Evolutionary conservation across 1,140 invertebrate genomes (phyloP), one percentile per base, ranked within the genome.

Genomic region (Drosophila sucinea): DNA sequence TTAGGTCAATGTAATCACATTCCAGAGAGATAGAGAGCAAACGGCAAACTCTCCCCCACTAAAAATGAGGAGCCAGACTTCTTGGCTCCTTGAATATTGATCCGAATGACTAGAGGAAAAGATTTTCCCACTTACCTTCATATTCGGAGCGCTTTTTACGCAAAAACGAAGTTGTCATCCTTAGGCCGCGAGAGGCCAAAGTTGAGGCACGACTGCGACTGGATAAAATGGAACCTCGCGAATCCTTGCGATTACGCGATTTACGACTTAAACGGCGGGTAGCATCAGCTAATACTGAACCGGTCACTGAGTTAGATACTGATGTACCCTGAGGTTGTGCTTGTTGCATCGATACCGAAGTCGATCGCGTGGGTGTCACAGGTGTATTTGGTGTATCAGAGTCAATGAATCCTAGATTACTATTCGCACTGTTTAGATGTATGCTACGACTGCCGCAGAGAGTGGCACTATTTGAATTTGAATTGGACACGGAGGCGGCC

Each of bases 381-480:
- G 89, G 87, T 40, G 89, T 87, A 40, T 87, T 89, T 7, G 89
- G 81, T 35, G 90, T 91, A 58, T 91, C 89, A 62, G 89, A 91
- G 77, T 91, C 89, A 38, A 91, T 91, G 67, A 91, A 91, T 30
- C 89, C 89, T 44, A 91, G 72, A 74, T 91, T 91, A 57, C 89
- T 91, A 44, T 91, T 91, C 66, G 89, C 89, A 91, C 89, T 91
- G 25, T 91, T 91, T 17, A 91, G 65, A 63, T 90, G 89, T 72
- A 91, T 90, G 78, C 89, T 87, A 51, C 60, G 58, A 33, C 67
- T 82, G 41, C 67, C 86, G 54, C 62, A 77, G 4, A 55, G 67
- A 41, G 40, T 80, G 7, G 70, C 67, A 66, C 67, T 63, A 10
- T 70, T 69, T 47, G 74, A 69, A 29, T 86, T 58, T 40, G 71